These are phyloP conservation scores for Erpornis zantholeuca DNA, from an alignment of 2,113 vertebrate genomes.

Conservation along the genomic window DNA sequence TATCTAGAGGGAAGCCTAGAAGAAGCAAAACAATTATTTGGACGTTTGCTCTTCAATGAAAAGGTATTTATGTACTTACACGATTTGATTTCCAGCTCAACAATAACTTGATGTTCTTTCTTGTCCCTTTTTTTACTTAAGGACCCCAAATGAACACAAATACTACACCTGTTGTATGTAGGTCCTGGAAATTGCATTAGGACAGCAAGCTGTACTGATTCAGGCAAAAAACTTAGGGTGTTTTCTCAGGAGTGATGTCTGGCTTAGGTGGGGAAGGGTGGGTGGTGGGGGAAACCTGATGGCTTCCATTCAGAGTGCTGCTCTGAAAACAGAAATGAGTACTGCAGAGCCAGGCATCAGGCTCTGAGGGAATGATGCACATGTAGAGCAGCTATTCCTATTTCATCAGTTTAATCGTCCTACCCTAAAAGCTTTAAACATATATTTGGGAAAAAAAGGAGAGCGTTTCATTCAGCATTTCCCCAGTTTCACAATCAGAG, in stretches of 20 bases:
- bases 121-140: not conserved
- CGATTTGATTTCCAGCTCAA: not conserved
- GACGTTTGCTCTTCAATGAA: conserved; percentile 91
- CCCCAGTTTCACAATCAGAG: not conserved
- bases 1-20: conserved; percentile 95
- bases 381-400: not conserved
- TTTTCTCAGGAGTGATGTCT: not conserved
- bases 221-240: accelerated
- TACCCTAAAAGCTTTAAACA: not conserved
- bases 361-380: not conserved
- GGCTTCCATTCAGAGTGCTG: not conserved
- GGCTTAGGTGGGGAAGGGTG: not conserved
- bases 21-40: conserved; percentile 92
- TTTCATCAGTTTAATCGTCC: not conserved
- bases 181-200: not conserved
- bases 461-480: not conserved
- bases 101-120: not conserved
- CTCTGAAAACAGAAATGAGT: not conserved
- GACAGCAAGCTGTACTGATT: not conserved
- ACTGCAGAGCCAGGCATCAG: accelerated
- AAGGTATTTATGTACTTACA: conserved; percentile 76
- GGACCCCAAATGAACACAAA: not conserved
- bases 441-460: not conserved
- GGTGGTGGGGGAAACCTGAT: not conserved
- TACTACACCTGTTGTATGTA: not conserved